A percentile compares a stretch with the other conserved stretches of the same genome.
Evolutionary conservation across 2,797 vertebrate genomes (phyloP).

Genomic region (Etheostoma nigrum): DNA sequence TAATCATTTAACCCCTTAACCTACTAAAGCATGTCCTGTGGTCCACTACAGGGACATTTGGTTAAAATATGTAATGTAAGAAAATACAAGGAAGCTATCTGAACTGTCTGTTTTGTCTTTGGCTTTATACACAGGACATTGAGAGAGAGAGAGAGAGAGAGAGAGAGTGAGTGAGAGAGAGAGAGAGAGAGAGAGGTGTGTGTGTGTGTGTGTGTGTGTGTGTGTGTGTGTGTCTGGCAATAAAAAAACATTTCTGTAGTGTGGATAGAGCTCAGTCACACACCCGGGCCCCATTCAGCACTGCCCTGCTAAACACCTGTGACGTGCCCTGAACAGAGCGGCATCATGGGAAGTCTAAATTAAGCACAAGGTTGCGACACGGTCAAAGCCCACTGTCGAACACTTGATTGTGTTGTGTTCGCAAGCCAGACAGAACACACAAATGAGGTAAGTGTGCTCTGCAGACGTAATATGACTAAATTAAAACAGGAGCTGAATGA

Average conservation of each 20-base stretch:
- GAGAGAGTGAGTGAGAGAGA: too few species aligned
- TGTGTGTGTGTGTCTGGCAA: constrained; percentile 20
- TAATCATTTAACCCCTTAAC: constrained; percentile 49
- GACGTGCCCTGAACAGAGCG: constrained; percentile 32
- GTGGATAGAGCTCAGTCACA: constrained; percentile 47
- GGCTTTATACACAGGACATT: neutral
- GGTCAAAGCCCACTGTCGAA: constrained; percentile 12
- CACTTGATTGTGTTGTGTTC: constrained; percentile 27
- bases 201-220: neutral
- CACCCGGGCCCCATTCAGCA: constrained; percentile 59
- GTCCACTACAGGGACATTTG: constrained; percentile 34
- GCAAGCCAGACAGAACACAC: constrained; percentile 6
- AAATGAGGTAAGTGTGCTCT: constrained; percentile 19
- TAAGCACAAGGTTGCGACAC: constrained; percentile 36
- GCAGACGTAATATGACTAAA: constrained; percentile 6
- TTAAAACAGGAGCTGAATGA: constrained; percentile 31
- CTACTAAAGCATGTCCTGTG: constrained; percentile 57
- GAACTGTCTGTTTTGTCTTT: constrained; percentile 37
- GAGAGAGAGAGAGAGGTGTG: too few species aligned
- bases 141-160: too few species aligned
- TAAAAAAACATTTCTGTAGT: constrained; percentile 34
- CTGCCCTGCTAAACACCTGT: constrained; percentile 49
- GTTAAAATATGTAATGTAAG: constrained; percentile 61
- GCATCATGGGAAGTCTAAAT: constrained; percentile 66
- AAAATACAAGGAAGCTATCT: constrained; percentile 42